Evolutionary conservation across 2,797 vertebrate species (phyloP).

Genomic region (Phataginus tricuspis): DNA sequence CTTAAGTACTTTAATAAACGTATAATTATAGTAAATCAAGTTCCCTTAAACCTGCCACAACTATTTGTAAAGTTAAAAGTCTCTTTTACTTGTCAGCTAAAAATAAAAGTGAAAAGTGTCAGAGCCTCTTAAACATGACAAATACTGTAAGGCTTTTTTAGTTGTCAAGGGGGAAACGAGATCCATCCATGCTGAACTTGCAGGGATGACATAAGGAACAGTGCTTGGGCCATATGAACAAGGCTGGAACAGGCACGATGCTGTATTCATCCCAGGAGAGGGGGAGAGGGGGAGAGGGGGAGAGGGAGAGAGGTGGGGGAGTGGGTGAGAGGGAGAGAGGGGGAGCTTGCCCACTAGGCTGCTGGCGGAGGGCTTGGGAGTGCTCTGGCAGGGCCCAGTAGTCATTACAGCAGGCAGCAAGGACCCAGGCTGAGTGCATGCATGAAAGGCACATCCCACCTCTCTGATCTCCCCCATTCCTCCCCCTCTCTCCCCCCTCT

Average conservation of each 20-base stretch:
- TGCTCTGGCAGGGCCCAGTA: background rate
- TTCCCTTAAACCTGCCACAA: constrained; percentile 40
- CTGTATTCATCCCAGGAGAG: background rate
- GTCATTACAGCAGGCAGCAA: background rate
- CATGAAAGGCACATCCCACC: background rate
- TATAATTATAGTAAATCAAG: constrained; percentile 59
- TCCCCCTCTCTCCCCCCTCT: background rate
- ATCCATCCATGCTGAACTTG: background rate
- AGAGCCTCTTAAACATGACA: background rate
- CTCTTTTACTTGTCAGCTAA: constrained; percentile 2
- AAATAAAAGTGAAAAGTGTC: background rate
- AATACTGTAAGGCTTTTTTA: background rate
- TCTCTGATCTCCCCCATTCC: too few species aligned
- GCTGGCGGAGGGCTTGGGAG: background rate
- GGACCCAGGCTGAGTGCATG: background rate
- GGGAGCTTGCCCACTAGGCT: background rate
- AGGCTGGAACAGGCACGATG: background rate
- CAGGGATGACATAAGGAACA: background rate
- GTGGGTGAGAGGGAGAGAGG: background rate
- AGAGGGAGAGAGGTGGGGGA: too few species aligned
- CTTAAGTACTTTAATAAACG: constrained; percentile 49
- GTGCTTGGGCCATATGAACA: background rate
- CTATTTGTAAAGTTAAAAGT: constrained; percentile 58
- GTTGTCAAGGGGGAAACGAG: background rate
- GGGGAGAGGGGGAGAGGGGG: too few species aligned